A percentile compares a stretch with the other conserved stretches of the same genome.
These are phyloP conservation scores for Pteropus alecto DNA, from an alignment of 2,113 vertebrate species.

Conservation along the genomic window DNA sequence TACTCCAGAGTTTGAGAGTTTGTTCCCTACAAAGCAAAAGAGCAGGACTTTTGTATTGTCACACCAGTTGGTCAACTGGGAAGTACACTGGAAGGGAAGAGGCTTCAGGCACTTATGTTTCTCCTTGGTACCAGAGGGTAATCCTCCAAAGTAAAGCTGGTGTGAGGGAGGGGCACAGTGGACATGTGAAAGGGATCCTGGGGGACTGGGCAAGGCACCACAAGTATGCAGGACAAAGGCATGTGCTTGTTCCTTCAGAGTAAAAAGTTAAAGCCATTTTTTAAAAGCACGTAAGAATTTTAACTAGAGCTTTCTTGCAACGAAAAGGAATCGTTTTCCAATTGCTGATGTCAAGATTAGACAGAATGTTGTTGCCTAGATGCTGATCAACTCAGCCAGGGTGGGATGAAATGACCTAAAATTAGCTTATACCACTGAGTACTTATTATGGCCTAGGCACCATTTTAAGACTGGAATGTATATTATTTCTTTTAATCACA, in stretches of 20 bases:
- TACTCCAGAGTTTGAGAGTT: neutral
- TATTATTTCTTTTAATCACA: neutral
- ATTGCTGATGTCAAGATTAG: neutral
- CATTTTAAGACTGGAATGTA: neutral
- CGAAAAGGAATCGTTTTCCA: neutral
- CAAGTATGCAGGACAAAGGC: neutral
- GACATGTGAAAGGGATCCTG: neutral
- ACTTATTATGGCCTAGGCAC: neutral
- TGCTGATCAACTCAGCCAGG: neutral
- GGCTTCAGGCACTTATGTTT: neutral
- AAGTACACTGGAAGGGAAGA: neutral
- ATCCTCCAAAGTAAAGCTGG: neutral
- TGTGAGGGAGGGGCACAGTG: rapidly evolving
- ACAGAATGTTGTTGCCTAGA: neutral
- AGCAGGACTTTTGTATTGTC: neutral
- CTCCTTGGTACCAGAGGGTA: neutral
- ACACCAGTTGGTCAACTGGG: neutral
- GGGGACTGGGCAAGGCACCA: neutral
- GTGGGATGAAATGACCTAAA: neutral
- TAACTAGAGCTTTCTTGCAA: neutral
- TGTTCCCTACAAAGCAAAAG: neutral
- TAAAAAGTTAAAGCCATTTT: neutral
- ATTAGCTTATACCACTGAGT: neutral
- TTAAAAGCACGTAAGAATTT: neutral
- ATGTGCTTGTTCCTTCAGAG: neutral